Evolutionary conservation across 1,140 invertebrate species (phyloP).

Genomic region (Bombus confusus): DNA sequence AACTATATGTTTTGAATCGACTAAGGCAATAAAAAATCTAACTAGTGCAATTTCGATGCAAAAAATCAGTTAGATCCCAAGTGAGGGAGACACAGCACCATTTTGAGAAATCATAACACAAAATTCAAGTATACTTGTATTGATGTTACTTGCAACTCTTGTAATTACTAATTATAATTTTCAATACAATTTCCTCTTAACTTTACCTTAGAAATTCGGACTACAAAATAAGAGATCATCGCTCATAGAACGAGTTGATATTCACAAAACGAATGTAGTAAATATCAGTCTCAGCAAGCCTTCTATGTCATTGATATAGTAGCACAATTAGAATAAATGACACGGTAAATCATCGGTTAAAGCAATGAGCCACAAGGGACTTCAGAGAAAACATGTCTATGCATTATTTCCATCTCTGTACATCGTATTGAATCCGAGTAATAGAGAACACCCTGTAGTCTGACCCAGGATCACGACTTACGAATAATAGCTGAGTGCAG

Average conservation of each 20-base stretch:
- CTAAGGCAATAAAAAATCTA: too few relatives aligned
- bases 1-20: too few relatives aligned
- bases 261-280: not conserved
- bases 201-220: not conserved
- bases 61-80: too few relatives aligned
- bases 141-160: too few relatives aligned
- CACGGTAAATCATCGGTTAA: constrained; percentile 24
- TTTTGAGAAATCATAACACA: too few relatives aligned
- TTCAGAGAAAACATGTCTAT: not conserved
- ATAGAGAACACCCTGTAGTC: constrained; percentile 48
- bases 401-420: constrained; percentile 55
- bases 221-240: not conserved
- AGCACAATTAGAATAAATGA: constrained; percentile 38
- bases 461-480: constrained; percentile 64
- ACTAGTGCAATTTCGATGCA: too few relatives aligned
- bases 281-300: not conserved
- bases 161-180: too few relatives aligned
- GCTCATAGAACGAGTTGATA: not conserved
- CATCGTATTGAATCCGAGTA: constrained; percentile 55
- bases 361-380: constrained; percentile 26
- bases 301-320: constrained; percentile 30
- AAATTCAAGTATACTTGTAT: too few relatives aligned
- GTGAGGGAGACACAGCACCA: too few relatives aligned
- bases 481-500: constrained; percentile 61
- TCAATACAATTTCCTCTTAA: not conserved